Evolutionary conservation across 1,140 invertebrate species (phyloP), one percentile per base, ranked within the genome.

Genomic region (Platyscapa corneri): DNA sequence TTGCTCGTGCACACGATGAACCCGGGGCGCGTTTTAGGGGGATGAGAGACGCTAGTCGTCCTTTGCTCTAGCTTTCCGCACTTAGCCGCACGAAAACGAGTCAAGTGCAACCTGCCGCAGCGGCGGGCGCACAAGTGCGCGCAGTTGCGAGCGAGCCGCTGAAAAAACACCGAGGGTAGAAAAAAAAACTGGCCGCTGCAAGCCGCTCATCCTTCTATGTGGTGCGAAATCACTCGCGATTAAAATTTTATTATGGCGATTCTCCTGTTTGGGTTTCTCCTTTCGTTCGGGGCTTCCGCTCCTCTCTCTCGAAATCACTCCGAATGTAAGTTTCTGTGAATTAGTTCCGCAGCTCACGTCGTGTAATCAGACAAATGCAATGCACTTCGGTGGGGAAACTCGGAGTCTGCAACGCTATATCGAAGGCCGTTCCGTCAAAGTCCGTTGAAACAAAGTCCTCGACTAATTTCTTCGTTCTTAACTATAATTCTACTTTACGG

Each of bases 1-100:
- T 93, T 93, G 75, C 86, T 83, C 70, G 49, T 82, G 72, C 77
- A 37, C 27, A 53, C 53, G 72, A 75, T 82, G 70, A 53, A 30
- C 34, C 20, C 42, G 14, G 14, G 64, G 60, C n/a, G 60, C n/a
- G 53, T 32, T 76, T 83, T 65, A 30, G 67, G 37, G 74, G 64
- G 32, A 12, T 3, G n/a, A 46, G n/a, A 23, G 12, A 46, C 27
- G 23, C 6, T 7, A 18, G 72, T 75, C 10, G 72, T 46, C 70
- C 70, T 34, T 74, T 27, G 27, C 56, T 60, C 23, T 1, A 60
- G 56, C 23, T 27, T 27, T 60, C 56, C 23, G 56, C 56, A 60
- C 72, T 34, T 23, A 34, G 46, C 8, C 72, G 46, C 53, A 37
- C 53, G 30, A 60, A 64, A 77, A 77, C 46, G 80, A 86, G 76